Evolutionary conservation across 2,888 invertebrate species (phyloP), one percentile per base, ranked within the genome.

Genomic region (Heliconius ismenius): DNA sequence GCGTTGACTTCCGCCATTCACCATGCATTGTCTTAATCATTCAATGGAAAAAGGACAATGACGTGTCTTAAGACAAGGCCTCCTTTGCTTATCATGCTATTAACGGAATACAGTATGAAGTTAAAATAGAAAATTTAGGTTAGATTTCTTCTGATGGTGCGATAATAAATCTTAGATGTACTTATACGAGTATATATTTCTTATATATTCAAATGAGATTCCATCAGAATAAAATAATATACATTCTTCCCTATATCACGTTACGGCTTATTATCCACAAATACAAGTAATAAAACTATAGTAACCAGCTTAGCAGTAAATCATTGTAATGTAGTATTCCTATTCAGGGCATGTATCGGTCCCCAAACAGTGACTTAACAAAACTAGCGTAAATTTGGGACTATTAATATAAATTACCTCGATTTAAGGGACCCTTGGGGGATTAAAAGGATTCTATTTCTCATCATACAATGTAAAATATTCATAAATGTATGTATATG

Each of bases 361-460:
- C 92, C 92, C 92, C 82, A 82, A 88, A 84, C 89, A 86, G 83
- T 87, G 85, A 88, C 88, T 88, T 83, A 86, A 85, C 89, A 88
- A 89, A 92, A 92, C 91, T 91, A 91, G 87, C 88, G 87, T 87
- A 88, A 90, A 91, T 92, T 90, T 85, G 80, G 81, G 84, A 84
- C 91, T 91, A 92, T 93, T 92, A 92, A 92, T 93, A 91, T 92
- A 91, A 92, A 93, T 93, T 91, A 92, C 89, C 87, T 87, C 88
- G 88, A 92, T 93, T 91, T 92, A 93, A 88, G 89, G 88, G 90
- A 88, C 91, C 91, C 87, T 88, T 82, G 89, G 89, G 91, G 86
- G 86, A 87, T 87, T 88, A 87, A 88, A 89, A 91, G 88, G 87
- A 87, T 86, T 87, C 90, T 90, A 89, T 89, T 89, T 89, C 88